Conservation (phyloP, 1,140 invertebrate species). For the Aphelenchoides fujianensis region DNA sequence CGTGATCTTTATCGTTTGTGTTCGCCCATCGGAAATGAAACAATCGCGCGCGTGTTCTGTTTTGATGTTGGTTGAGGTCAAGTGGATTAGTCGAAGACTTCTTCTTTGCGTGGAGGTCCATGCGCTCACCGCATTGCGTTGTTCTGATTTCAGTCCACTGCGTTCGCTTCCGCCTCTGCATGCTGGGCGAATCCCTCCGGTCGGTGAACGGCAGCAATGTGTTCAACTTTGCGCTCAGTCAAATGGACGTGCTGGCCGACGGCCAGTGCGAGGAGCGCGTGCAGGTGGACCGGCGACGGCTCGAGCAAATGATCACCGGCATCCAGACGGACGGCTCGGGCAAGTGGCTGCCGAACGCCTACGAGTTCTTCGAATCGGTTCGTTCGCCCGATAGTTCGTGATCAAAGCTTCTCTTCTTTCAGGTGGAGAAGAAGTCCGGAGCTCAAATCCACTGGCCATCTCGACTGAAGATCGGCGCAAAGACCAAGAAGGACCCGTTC, state of each 20-base stretch:
- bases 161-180: neutral
- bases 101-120: neutral
- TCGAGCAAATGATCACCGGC: constrained; percentile 84
- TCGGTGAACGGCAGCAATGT: neutral
- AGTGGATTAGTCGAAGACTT: too few relatives aligned
- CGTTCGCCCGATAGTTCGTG: neutral
- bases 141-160: neutral
- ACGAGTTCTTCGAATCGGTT: constrained; percentile 54
- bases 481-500: constrained; percentile 95
- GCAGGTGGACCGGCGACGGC: constrained; percentile 81
- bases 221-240: neutral
- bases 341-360: constrained; percentile 2
- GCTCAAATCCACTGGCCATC: constrained; percentile 83
- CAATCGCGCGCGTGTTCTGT: too few relatives aligned
- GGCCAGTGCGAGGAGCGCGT: constrained; percentile 74
- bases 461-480: constrained; percentile 89
- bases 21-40: too few relatives aligned
- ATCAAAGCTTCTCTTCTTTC: constrained; percentile 15
- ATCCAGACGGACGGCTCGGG: constrained; percentile 25
- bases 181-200: neutral
- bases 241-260: constrained; percentile 15
- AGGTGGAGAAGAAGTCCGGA: constrained; percentile 18
- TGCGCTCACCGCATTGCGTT: neutral
- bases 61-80: too few relatives aligned
- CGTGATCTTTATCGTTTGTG: too few relatives aligned